Percentiles rank a stretch among this genome's conserved stretches.
Evolutionary conservation across 2,888 invertebrate genomes (phyloP).

Genomic region (Hirtodrosophila trivittata): DNA sequence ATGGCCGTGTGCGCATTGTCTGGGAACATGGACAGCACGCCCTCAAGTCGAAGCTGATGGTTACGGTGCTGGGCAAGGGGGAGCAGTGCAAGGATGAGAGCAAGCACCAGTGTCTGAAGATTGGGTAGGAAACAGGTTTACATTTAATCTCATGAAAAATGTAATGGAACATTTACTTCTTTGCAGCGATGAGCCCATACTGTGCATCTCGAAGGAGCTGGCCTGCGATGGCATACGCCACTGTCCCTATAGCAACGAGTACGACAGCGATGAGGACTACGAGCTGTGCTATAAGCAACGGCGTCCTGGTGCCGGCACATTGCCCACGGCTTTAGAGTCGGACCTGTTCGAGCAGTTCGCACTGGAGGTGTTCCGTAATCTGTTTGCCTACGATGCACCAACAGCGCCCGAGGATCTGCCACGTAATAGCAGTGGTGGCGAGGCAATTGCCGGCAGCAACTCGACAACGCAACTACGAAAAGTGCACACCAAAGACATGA

Average conservation of each 20-base stretch:
- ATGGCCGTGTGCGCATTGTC: constrained; percentile 85
- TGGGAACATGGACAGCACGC: constrained; percentile 84
- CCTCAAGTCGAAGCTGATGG: constrained; percentile 81
- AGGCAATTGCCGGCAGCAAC: constrained; percentile 22
- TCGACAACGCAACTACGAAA: constrained; percentile 73
- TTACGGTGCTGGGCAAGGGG: constrained; percentile 83
- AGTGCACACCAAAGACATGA: constrained; percentile 67
- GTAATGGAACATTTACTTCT: background rate
- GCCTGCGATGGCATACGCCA: constrained; percentile 88
- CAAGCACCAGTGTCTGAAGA: constrained; percentile 82
- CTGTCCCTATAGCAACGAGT: constrained; percentile 87
- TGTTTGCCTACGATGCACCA: constrained; percentile 81
- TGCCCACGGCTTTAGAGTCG: constrained; percentile 76
- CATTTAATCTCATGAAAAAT: background rate
- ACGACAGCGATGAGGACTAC: constrained; percentile 84
- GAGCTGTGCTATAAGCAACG: constrained; percentile 81
- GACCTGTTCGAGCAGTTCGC: constrained; percentile 82
- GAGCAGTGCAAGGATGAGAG: constrained; percentile 77
- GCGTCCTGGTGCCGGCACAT: constrained; percentile 72
- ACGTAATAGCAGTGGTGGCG: constrained; percentile 10
- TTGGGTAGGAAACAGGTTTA: constrained; percentile 73
- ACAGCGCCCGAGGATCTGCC: constrained; percentile 54
- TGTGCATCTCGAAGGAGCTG: constrained; percentile 88
- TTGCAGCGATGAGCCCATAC: constrained; percentile 80
- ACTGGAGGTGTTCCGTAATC: constrained; percentile 82